A percentile compares a stretch with the other conserved stretches of the same genome.
phyloP scores from a whole-genome alignment of 2,888 invertebrate species.

The Melinopterus prodromus region DNA sequence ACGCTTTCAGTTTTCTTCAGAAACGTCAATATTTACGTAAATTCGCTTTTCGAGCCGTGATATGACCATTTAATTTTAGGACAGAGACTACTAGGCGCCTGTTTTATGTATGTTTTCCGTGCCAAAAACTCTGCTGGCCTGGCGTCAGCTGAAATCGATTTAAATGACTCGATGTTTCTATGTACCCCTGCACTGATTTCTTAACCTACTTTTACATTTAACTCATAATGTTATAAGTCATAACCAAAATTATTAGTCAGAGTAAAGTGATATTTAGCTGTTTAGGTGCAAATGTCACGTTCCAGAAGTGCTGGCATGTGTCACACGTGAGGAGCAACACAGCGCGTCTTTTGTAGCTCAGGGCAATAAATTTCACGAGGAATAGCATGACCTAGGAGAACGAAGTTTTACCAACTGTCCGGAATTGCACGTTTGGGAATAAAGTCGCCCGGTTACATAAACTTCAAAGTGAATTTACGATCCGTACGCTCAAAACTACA shows the following conservation, averaged over 20 bases:
- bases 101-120: background rate
- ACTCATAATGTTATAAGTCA: background rate
- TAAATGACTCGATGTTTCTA: background rate
- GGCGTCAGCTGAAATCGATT: background rate
- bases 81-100: background rate
- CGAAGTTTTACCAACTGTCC: background rate
- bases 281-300: background rate
- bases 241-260: no score
- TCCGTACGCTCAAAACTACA: background rate
- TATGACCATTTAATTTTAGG: conserved; percentile 4
- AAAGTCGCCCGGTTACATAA: background rate
- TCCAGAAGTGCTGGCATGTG: background rate
- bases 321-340: background rate
- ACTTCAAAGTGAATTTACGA: conserved; percentile 4
- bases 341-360: background rate
- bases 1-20: background rate
- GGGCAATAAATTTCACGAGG: background rate
- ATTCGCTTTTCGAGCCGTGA: background rate
- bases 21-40: background rate
- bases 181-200: background rate
- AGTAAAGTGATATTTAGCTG: no score
- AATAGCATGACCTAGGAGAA: background rate
- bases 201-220: background rate
- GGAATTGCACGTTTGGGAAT: conserved; percentile 4
- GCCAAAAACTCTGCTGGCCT: background rate